Evolutionary conservation across 2,797 vertebrate species (phyloP), one percentile per base, ranked within the genome.

Genomic region (Acipenser oxyrinchus): DNA sequence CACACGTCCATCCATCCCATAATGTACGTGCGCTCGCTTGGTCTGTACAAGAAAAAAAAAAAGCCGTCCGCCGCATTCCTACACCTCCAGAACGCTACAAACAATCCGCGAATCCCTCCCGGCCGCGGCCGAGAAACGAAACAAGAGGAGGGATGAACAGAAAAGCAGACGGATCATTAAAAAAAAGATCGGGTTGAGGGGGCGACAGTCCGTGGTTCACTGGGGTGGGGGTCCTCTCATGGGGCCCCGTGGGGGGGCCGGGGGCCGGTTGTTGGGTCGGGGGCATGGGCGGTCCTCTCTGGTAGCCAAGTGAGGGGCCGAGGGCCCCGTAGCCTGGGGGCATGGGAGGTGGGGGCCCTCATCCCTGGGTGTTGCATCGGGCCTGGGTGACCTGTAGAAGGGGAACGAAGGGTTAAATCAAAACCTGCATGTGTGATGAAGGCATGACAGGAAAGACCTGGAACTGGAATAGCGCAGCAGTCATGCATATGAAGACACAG

Each of bases 301-400:
- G 95, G 70, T 95, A 95, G 66, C 93, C 93, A 95, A 95, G 0
- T 92, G 96, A 1, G 95, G 95, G 95, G 95, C 11, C 94, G 88
- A 3, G 95, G 96, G 0, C 93, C 89, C 86, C 94, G 66, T 94
- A 98, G 5, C 93, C 95, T 0, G 94, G 94, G 0, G 96, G 96
- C 94, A 98, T 98, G 50, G 95, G 88, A 1, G 93, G 94, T 64
- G 95, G 95, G 0, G 95, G 95, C 95, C 6, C 95, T 92, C 93
- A 98, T 96, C 53, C 94, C 93, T 0, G 94, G 89, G 10, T 84
- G 93, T 53, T 92, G 93, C 83, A 94, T 91, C 7, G 93, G 93
- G 18, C 84, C 87, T 0, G 86, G 88, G 18, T 84, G 95, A 78
- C 91, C 93, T 96, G 78, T 0, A 64, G 6, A 8, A 73, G 51